phyloP scores from a whole-genome alignment of 2,888 invertebrate species.

The Limnephilus lunatus region DNA sequence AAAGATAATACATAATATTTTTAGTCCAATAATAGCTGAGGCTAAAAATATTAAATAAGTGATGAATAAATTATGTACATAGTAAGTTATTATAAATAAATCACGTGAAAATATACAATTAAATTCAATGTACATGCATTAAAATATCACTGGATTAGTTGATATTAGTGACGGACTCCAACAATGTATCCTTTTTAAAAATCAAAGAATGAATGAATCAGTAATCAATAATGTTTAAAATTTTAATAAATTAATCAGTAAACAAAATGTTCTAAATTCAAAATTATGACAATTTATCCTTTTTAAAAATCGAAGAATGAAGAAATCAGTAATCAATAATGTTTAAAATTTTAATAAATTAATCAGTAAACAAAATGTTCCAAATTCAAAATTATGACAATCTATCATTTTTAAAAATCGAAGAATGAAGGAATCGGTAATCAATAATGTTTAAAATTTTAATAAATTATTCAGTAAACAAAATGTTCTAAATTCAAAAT shows the following conservation, averaged over 20 bases:
- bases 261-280: background rate
- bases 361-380: background rate
- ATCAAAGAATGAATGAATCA: background rate
- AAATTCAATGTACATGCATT: background rate
- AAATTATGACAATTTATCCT: too few relatives aligned
- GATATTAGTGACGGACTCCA: background rate
- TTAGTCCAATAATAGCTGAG: background rate
- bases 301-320: too few relatives aligned
- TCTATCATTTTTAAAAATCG: too few relatives aligned
- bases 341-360: too few relatives aligned
- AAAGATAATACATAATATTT: background rate
- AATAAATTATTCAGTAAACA: too few relatives aligned
- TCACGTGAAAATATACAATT: background rate
- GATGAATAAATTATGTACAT: background rate
- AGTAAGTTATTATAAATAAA: background rate
- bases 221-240: too few relatives aligned
- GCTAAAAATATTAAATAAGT: background rate
- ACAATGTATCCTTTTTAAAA: background rate
- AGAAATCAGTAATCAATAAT: too few relatives aligned
- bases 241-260: background rate
- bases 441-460: too few relatives aligned
- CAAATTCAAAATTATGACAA: too few relatives aligned
- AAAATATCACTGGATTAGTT: constrained; percentile 24
- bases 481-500: too few relatives aligned
- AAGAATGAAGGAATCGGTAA: too few relatives aligned